phyloP scores from a whole-genome alignment of 2,797 vertebrate genomes.

The Anniella stebbinsi region DNA sequence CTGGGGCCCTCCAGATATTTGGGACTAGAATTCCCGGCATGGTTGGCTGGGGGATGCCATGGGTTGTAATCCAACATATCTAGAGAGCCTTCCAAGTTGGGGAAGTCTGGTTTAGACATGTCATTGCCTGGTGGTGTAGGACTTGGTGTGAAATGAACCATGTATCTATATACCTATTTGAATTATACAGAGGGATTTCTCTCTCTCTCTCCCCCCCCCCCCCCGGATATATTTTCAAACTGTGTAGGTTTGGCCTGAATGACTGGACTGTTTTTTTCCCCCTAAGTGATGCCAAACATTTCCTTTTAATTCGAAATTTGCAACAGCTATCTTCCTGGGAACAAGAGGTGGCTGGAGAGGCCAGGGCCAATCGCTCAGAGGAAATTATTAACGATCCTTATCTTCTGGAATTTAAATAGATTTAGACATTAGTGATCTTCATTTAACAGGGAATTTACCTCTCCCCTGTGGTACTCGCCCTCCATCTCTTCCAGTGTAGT shows the following conservation, averaged over 20 bases:
- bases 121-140: neutral
- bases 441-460: conserved; percentile 74
- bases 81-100: no score
- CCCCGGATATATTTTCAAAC: neutral
- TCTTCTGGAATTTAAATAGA: conserved; percentile 76
- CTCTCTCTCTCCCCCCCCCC: no score
- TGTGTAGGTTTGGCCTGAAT: neutral
- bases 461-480: conserved; percentile 64
- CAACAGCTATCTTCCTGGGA: conserved; percentile 73
- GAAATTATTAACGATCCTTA: conserved; percentile 79
- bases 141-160: neutral
- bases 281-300: conserved; percentile 35
- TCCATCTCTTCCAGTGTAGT: conserved; percentile 60
- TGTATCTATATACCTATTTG: neutral
- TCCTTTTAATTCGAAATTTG: conserved; percentile 7
- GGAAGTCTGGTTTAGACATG: no score
- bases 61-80: no score
- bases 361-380: conserved; percentile 62
- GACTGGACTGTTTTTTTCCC: neutral
- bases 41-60: no score
- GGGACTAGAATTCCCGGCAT: no score
- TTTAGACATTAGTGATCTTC: conserved; percentile 70
- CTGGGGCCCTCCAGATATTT: no score
- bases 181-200: neutral
- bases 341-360: conserved; percentile 69